Percentiles rank a stretch among this genome's conserved stretches.
phyloP scores from a whole-genome alignment of 2,113 vertebrate species.

The Phodopus roborovskii region DNA sequence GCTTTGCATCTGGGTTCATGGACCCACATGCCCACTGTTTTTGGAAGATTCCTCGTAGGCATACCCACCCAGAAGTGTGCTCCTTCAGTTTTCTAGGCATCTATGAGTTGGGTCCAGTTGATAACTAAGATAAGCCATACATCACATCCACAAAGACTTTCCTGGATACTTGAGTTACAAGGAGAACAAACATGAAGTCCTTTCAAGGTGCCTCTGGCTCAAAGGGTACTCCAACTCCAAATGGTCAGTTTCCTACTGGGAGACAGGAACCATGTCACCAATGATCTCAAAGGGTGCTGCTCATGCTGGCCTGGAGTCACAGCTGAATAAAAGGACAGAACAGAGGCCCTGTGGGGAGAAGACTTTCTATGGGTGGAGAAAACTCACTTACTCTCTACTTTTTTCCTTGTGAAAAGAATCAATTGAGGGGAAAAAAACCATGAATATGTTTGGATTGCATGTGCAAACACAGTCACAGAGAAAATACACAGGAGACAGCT shows the following conservation, averaged over 20 bases:
- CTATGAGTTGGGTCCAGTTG: background rate
- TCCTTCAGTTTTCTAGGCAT: background rate
- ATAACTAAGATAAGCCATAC: background rate
- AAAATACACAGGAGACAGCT: background rate
- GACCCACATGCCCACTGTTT: background rate
- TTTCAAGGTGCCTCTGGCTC: background rate
- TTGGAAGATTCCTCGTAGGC: background rate
- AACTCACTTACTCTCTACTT: background rate
- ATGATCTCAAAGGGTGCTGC: background rate
- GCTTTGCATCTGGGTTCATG: background rate
- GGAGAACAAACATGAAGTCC: background rate
- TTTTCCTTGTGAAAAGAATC: conserved; percentile 21
- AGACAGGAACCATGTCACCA: too few species aligned
- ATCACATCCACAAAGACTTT: background rate
- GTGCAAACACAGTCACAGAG: background rate
- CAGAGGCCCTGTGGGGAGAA: background rate
- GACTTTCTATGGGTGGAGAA: background rate
- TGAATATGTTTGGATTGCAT: background rate
- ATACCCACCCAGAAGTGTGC: background rate
- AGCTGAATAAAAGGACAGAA: background rate
- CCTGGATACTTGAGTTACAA: background rate
- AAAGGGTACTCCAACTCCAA: background rate
- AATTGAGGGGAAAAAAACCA: background rate
- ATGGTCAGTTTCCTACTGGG: background rate
- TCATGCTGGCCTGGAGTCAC: background rate